Evolutionary conservation across 2,113 vertebrate genomes (phyloP).

Genomic region (Nesospiza acunhae): DNA sequence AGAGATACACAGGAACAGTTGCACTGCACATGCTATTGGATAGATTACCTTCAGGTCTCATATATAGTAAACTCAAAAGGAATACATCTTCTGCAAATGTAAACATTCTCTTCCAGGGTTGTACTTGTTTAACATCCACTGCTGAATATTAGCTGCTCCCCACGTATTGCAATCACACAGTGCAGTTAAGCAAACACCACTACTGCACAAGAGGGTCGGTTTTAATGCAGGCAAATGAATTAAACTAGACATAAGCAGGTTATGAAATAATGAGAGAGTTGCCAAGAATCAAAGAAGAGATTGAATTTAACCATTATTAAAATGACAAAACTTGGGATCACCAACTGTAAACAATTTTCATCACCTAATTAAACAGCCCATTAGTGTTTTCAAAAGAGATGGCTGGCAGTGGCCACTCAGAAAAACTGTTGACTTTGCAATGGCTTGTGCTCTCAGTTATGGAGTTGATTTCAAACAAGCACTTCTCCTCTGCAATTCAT

Average conservation of each 20-base stretch:
- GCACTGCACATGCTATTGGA: not conserved
- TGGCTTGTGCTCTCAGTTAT: slow-evolving; percentile 69
- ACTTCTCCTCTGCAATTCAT: slow-evolving; percentile 56
- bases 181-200: slow-evolving; percentile 50
- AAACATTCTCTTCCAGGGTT: not conserved
- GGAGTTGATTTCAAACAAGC: slow-evolving; percentile 62
- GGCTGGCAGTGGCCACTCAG: slow-evolving; percentile 59
- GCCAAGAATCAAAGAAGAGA: slow-evolving; percentile 58
- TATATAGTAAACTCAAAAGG: not conserved
- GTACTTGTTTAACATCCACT: not conserved
- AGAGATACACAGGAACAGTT: not conserved
- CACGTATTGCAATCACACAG: not conserved
- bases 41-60: not conserved
- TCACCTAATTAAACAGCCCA: slow-evolving; percentile 76
- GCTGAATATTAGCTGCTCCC: not conserved
- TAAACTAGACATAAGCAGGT: slow-evolving; percentile 56
- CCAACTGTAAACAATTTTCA: slow-evolving; percentile 75
- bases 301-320: slow-evolving; percentile 74
- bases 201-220: not conserved
- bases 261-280: slow-evolving; percentile 54
- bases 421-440: slow-evolving; percentile 73
- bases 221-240: slow-evolving; percentile 54
- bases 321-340: slow-evolving; percentile 72
- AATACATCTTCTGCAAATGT: not conserved
- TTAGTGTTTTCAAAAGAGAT: slow-evolving; percentile 68